Conservation (phyloP, 2,113 vertebrate species). For the Elgaria multicarinata region DNA sequence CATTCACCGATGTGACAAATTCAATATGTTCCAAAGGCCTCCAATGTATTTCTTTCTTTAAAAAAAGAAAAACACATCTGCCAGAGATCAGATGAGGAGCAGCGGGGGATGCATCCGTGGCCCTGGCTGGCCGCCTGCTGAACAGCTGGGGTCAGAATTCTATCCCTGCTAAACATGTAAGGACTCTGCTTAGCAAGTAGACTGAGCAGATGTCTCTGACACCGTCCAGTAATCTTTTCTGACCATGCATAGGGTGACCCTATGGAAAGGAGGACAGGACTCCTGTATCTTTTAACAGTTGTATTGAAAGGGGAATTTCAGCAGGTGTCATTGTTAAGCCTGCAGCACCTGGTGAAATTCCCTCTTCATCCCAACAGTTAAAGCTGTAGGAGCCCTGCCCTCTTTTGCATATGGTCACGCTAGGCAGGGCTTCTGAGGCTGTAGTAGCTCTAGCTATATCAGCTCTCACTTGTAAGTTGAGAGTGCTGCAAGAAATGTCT, state of each 20-base stretch:
- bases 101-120: conserved; percentile 41
- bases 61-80: conserved; percentile 34
- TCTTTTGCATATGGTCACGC: too few relatives aligned
- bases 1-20: conserved; percentile 26
- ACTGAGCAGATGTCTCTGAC: neutral
- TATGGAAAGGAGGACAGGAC: too few relatives aligned
- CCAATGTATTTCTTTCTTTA: neutral
- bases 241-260: neutral
- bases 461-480: too few relatives aligned
- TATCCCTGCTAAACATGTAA: conserved; percentile 61
- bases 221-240: neutral
- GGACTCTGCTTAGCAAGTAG: conserved; percentile 17
- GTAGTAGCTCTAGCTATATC: too few relatives aligned
- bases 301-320: too few relatives aligned
- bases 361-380: too few relatives aligned
- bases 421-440: too few relatives aligned
- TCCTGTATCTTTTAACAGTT: too few relatives aligned
- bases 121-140: conserved; percentile 68
- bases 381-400: too few relatives aligned
- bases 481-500: too few relatives aligned
- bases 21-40: conserved; percentile 31
- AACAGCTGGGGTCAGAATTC: conserved; percentile 66
- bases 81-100: conserved; percentile 46
- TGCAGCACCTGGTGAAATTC: too few relatives aligned
- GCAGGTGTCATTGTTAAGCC: too few relatives aligned